Evolutionary conservation across 2,888 invertebrate species (phyloP).

Genomic region (Drosophila pseudotalamancana): DNA sequence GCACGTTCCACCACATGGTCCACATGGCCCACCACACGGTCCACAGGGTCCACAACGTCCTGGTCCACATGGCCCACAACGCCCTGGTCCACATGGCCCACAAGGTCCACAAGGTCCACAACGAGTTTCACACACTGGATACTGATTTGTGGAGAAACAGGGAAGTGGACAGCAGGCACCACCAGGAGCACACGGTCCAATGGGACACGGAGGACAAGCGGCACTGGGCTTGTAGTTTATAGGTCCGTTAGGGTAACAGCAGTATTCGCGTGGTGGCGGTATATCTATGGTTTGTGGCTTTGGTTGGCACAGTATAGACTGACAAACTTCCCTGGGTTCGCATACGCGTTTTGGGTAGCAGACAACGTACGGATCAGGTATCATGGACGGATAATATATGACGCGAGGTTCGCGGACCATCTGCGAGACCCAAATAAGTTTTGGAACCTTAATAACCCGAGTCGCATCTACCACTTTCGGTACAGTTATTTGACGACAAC

Average conservation of each 20-base stretch:
- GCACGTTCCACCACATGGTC: conserved; percentile 4
- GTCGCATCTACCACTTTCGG: conserved; percentile 15
- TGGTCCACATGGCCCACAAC: not conserved
- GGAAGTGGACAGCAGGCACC: conserved; percentile 12
- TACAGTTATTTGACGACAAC: conserved; percentile 76
- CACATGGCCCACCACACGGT: conserved; percentile 1
- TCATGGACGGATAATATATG: conserved; percentile 72
- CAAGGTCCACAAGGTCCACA: conserved; percentile 9
- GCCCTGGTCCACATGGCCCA: conserved; percentile 1
- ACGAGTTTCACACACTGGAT: conserved; percentile 18
- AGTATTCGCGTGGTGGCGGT: conserved; percentile 79
- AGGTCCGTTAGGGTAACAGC: conserved; percentile 79
- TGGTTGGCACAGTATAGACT: conserved; percentile 10
- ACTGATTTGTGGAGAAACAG: conserved; percentile 12
- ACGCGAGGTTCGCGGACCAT: conserved; percentile 80
- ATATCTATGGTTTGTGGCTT: conserved; percentile 66
- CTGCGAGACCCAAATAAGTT: conserved; percentile 72
- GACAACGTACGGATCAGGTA: conserved; percentile 60
- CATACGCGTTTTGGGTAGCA: conserved; percentile 77
- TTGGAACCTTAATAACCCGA: conserved; percentile 11
- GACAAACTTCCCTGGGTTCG: conserved; percentile 80
- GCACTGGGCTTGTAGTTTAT: conserved; percentile 17
- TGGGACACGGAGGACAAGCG: conserved; percentile 14
- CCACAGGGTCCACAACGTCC: not conserved
- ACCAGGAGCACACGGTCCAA: conserved; percentile 13